phyloP scores from a whole-genome alignment of 2,888 invertebrate genomes.

The Meteorus colon region DNA sequence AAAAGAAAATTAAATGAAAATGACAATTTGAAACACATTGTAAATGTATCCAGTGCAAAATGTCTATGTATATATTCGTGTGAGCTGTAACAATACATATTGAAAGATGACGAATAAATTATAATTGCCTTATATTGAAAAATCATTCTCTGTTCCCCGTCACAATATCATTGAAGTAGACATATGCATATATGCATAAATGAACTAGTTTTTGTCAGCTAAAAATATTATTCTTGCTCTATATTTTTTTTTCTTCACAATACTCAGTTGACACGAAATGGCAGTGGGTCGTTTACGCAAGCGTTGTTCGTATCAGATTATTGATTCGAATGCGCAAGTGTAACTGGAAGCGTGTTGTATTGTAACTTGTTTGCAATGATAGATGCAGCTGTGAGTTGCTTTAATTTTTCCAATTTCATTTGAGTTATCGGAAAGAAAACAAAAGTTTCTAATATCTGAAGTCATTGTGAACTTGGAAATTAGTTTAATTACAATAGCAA shows the following conservation, averaged over 20 bases:
- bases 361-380: conserved; percentile 39
- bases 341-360: conserved; percentile 32
- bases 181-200: background rate
- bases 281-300: conserved; percentile 54
- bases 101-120: conserved; percentile 63
- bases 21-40: conserved; percentile 55
- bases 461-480: too few relatives aligned
- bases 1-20: conserved; percentile 30
- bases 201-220: conserved; percentile 8
- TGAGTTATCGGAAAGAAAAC: background rate
- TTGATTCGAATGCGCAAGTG: conserved; percentile 71
- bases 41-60: conserved; percentile 66
- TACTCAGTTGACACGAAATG: conserved; percentile 22
- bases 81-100: conserved; percentile 65
- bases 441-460: background rate
- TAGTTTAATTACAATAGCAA: too few relatives aligned
- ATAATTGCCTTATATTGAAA: conserved; percentile 64
- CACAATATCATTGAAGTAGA: background rate
- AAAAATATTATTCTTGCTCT: conserved; percentile 3
- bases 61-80: conserved; percentile 69
- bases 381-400: conserved; percentile 46
- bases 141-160: background rate
- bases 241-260: background rate
- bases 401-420: conserved; percentile 25
- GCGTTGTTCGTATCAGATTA: conserved; percentile 62